Percentiles rank a stretch among this genome's conserved stretches.
These are phyloP conservation scores for Daktulosphaira vitifoliae DNA, from an alignment of 1,140 invertebrate species.

Conservation along the genomic window DNA sequence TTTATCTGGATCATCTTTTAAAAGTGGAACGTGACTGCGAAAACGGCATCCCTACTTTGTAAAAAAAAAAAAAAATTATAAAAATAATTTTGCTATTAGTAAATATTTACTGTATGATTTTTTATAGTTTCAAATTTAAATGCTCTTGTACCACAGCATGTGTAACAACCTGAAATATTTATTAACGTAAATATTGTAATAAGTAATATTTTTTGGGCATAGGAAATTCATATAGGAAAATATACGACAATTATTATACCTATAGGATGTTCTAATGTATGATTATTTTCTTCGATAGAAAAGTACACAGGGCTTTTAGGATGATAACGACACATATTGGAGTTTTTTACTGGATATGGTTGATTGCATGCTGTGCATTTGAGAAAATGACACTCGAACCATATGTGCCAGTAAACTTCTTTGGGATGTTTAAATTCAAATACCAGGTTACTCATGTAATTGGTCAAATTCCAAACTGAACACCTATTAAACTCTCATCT, in stretches of 20 bases:
- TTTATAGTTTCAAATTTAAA: conserved; percentile 18
- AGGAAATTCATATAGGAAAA: too few relatives aligned
- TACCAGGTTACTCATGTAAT: background rate
- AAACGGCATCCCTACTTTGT: too few relatives aligned
- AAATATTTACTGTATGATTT: conserved; percentile 20
- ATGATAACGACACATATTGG: conserved; percentile 10
- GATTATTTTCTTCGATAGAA: background rate
- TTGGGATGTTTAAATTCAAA: background rate
- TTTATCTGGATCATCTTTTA: too few relatives aligned
- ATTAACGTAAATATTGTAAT: background rate
- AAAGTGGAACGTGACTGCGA: too few relatives aligned
- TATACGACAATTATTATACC: background rate
- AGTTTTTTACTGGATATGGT: background rate
- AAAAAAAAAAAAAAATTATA: too few relatives aligned
- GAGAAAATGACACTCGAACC: conserved; percentile 11
- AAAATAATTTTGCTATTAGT: background rate
- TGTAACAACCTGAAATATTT: conserved; percentile 17
- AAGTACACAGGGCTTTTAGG: background rate
- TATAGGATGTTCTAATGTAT: conserved; percentile 3
- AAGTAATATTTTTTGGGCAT: too few relatives aligned
- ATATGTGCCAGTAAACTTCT: conserved; percentile 5
- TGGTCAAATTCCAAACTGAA: background rate
- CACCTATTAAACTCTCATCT: background rate
- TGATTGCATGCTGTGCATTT: background rate
- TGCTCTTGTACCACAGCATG: conserved; percentile 23